phyloP scores from a whole-genome alignment of 2,888 invertebrate species.

The Machimus atricapillus region DNA sequence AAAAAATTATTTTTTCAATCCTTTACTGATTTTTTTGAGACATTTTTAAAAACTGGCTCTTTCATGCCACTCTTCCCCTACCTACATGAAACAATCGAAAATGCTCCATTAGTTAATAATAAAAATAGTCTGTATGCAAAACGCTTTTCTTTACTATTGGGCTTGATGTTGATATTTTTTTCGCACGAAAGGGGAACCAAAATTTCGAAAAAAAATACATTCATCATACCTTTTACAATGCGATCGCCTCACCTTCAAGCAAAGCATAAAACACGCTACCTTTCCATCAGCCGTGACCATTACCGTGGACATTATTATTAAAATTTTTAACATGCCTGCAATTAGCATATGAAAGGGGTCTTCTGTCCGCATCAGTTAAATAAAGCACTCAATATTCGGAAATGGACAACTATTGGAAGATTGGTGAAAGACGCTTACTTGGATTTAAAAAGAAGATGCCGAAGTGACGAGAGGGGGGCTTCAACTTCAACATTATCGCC shows the following conservation, averaged over 20 bases:
- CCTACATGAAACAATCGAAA: no score
- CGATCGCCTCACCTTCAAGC: neutral
- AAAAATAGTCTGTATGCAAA: no score
- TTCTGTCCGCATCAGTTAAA: neutral
- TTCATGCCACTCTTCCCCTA: no score
- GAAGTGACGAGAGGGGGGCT: neutral
- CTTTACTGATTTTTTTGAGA: no score
- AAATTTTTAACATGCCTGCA: neutral
- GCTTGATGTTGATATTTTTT: neutral
- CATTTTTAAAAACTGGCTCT: no score
- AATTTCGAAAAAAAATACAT: neutral
- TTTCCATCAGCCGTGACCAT: neutral
- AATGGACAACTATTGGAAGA: no score
- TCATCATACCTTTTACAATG: no score
- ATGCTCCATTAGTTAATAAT: no score
- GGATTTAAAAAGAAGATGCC: neutral
- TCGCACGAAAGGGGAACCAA: neutral
- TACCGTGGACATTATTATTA: neutral
- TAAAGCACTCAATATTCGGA: neutral
- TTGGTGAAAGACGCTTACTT: neutral
- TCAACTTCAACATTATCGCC: neutral
- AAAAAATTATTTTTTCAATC: no score
- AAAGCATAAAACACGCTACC: neutral
- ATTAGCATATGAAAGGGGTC: neutral
- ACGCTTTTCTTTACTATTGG: no score